These are phyloP conservation scores for Balaeniceps rex DNA, from an alignment of 2,113 vertebrate species.

Conservation along the genomic window DNA sequence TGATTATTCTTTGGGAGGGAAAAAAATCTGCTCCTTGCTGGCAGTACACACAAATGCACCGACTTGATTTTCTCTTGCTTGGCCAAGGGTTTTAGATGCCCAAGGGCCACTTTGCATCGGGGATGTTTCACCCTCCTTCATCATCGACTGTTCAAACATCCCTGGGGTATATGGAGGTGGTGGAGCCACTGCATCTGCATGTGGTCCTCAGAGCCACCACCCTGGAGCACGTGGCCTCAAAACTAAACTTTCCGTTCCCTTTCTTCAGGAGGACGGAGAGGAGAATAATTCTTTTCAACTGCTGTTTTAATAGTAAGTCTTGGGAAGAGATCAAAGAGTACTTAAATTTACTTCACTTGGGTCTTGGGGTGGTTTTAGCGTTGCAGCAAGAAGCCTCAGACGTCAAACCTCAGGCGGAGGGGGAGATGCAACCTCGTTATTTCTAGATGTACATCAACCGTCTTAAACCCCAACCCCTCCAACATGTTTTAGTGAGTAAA, in stretches of 20 bases:
- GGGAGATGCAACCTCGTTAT: background rate
- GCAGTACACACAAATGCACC: too few relatives aligned
- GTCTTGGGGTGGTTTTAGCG: background rate
- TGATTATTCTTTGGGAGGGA: background rate
- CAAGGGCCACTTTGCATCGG: fast-evolving
- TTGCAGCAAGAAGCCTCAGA: background rate
- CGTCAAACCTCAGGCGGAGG: too few relatives aligned
- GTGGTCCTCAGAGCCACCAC: background rate
- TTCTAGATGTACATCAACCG: too few relatives aligned
- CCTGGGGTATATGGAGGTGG: fast-evolving
- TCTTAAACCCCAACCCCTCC: background rate
- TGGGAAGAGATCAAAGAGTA: background rate
- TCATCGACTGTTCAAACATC: fast-evolving
- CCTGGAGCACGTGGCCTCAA: background rate
- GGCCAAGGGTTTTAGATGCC: background rate
- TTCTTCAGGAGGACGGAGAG: too few relatives aligned
- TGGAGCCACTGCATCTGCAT: background rate
- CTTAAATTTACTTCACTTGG: background rate
- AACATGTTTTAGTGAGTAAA: fast-evolving
- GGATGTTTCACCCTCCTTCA: background rate
- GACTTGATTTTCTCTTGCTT: too few relatives aligned
- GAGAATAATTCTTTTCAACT: too few relatives aligned
- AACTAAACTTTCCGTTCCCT: fast-evolving
- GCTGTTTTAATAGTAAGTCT: background rate
- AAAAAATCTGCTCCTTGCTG: background rate